Evolutionary conservation across 2,113 vertebrate species (phyloP), one percentile per base, ranked within the genome.

Genomic region (Aleadryas rufinucha): DNA sequence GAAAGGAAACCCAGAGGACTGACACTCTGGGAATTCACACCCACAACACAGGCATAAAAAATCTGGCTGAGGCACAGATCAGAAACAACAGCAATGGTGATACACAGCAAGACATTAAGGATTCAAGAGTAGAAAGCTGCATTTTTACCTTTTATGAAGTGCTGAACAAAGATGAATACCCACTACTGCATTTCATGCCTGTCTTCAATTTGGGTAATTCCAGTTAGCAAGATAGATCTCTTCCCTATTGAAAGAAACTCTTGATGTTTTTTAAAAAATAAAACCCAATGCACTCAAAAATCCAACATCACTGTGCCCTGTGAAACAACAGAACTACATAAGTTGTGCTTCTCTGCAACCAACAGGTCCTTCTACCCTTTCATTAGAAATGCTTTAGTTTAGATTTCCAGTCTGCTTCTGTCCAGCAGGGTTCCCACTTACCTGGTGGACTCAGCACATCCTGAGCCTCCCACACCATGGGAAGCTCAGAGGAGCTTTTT

Each of bases 391-490:
- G 9, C 4, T 88, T 45, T 41, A 31, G 56, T 52, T 44, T 35
- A 16, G 15, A 31, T 66, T 79, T 79, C 28, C 50, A 75, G 56
- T 53, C 8, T 1, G 0, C 11, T 87, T 39, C 50, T 70, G 9
- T 37, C 71, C 42, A 63, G 56, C 8, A 20, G 11, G 19, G 16
- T 15, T 77, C 23, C 9, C 50, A 30, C 21, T 37, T 18, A 50
- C 16, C 35, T 37, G 28, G 26, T 28, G 50, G 21, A 17, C 13
- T 77, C 44, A 27, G 30, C 31, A 21, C 2, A 18, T 2, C 13
- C 35, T 20, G 18, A 77, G 7, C n/a, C n/a, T 33, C 41, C 18
- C 41, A 50, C n/a, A 59, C 23, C 21, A 52, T 0, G 0, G 4
- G 22, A 19, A 28, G 10, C 42, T 74, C 44, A 52, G n/a, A 23